These are phyloP conservation scores for Hyles lineata DNA, from an alignment of 2,888 invertebrate species.

Conservation along the genomic window DNA sequence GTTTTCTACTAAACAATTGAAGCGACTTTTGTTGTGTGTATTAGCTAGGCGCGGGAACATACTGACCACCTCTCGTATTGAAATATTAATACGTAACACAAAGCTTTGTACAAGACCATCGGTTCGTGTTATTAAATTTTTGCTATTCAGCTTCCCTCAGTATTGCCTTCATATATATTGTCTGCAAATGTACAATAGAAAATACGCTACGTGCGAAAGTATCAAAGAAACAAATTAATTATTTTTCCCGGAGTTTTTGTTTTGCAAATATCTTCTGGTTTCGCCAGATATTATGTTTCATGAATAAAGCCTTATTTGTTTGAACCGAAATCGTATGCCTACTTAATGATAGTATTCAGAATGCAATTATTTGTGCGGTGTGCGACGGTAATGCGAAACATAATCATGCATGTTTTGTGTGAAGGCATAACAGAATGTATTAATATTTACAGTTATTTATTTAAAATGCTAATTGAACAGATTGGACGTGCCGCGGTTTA, in stretches of 20 bases:
- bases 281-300: not conserved
- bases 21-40: not conserved
- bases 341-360: not conserved
- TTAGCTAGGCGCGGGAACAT: not conserved
- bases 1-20: too few relatives aligned
- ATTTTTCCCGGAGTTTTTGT: not conserved
- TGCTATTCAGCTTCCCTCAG: not conserved
- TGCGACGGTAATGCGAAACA: not conserved
- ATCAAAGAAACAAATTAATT: not conserved
- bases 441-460: slow-evolving; percentile 9
- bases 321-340: not conserved
- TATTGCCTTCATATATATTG: not conserved
- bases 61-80: not conserved
- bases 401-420: not conserved
- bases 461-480: not conserved
- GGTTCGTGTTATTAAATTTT: not conserved
- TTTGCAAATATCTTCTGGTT: slow-evolving; percentile 2
- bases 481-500: slow-evolving; percentile 1
- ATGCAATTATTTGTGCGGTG: not conserved
- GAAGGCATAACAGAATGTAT: not conserved
- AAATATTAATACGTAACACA: not conserved
- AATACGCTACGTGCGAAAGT: not conserved
- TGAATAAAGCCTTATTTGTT: not conserved
- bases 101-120: not conserved
- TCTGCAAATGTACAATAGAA: not conserved